Evolutionary conservation across 1,140 invertebrate genomes (phyloP).

Genomic region (Drosophila funebris): DNA sequence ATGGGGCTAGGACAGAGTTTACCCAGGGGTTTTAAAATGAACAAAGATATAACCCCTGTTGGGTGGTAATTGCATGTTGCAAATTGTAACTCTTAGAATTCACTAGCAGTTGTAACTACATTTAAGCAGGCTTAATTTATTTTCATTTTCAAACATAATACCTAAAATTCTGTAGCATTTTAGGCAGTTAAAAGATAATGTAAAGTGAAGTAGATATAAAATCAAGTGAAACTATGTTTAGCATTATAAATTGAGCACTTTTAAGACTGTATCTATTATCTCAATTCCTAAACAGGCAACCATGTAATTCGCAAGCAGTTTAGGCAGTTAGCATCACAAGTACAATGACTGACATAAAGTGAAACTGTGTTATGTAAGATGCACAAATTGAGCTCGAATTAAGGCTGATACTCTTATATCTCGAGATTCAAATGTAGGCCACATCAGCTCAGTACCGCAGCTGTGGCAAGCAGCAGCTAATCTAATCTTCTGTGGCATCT

Average conservation of each 20-base stretch:
- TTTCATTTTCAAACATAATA: no score
- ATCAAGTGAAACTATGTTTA: neutral
- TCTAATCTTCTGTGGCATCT: constrained; percentile 18
- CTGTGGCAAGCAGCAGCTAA: constrained; percentile 33
- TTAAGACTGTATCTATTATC: neutral
- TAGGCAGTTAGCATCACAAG: neutral
- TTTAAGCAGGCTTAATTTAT: no score
- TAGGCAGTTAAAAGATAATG: no score
- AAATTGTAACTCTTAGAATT: no score
- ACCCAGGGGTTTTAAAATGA: neutral
- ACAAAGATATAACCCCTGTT: neutral
- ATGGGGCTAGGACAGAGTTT: neutral
- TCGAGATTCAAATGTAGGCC: constrained; percentile 17
- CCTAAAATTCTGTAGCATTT: no score
- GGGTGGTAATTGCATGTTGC: neutral
- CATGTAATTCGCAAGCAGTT: neutral
- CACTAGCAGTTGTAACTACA: no score
- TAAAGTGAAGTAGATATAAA: no score
- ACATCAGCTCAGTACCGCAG: constrained; percentile 5
- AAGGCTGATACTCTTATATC: constrained; percentile 13
- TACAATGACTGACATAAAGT: neutral
- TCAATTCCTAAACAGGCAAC: neutral
- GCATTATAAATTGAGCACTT: neutral
- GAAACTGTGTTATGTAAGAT: neutral
- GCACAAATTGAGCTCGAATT: constrained; percentile 5